Base-by-base conservation (phyloP, 2,888 invertebrate species). In the Melangyna quadrimaculata region DNA sequence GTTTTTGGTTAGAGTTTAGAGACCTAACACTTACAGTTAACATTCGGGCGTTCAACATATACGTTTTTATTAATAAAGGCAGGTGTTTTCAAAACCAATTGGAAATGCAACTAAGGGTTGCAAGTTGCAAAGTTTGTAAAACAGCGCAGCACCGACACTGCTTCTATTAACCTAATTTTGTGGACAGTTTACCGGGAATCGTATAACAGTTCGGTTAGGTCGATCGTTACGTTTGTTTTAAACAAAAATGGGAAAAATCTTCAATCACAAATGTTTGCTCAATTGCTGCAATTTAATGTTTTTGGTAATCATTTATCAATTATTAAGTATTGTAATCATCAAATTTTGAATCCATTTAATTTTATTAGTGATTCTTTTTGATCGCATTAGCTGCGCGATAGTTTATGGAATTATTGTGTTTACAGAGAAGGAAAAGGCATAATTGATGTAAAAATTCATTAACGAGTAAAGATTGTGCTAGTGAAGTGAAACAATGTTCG, bases 251-350 rank as follows among this genome's bases (percentile, higher is more conserved):
- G 89, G 89, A 70, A 89, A 89, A 80, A 91, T 94, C 87, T 92
- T 93, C 59, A 94, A 94, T 91, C 94, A 95, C 74, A 95, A 95
- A 93, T 93, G 94, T 87, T 91, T 95, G 86, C 94, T 95, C 90
- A 95, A 95, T 88, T 93, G 94, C 90, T 95, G 94, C 89, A 95
- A 95, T 91, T 94, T 95, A 83, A 90, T 95, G 88, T 94, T 95
- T 90, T 89, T 92, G 91, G 92, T 92, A 89, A 91, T 90, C 32
- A 59, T 73, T 70, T 73, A 19, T 45, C 10, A 29, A 7, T 63
- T n/a, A 10, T 0, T 37, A 14, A 14, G n/a, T 14, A 24, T 8
- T 24, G 6, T 6, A 24, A 48, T 12, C 8, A 12, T 70, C 22
- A n/a, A 37, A 4, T 37, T 40, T 27, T 67, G 12, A 48, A 40